Evolutionary conservation across 2,113 vertebrate species (phyloP), one percentile per base, ranked within the genome.

Genomic region (Triplophysa siluroides): DNA sequence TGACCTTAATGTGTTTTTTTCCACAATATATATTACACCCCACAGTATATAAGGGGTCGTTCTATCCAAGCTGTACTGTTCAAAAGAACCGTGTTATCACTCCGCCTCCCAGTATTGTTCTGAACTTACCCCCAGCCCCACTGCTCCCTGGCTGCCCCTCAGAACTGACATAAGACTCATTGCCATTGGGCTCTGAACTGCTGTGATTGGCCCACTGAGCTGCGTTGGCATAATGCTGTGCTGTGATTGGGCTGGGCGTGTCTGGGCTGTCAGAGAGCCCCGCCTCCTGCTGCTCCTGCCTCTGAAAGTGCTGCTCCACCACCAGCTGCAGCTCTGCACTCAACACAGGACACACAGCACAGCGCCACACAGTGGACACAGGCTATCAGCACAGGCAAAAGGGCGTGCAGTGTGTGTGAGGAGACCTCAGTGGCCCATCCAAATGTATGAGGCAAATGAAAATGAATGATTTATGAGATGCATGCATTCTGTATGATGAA

Each of bases 131-230:
- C 66, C 83, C 88, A 60, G 83, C 85, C 82, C 88, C 90, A 74
- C 78, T 88, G 87, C 85, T 90, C 81, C 85, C 70, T 84, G 84
- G 84, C 80, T 88, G 81, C 74, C 80, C 90, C 83, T 88, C 77
- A 78, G 89, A 86, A 68, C 81, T 81, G 84, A 90, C 86, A 73
- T 80, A 56, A 38, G 86, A 81, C 76, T 90, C 87, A 70, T 90
- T 91, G 81, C 84, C 85, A 41, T 89, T 90, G 86, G 84, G 89
- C 83, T 93, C 90, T 72, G 89, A 86, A 81, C 87, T 86, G 78
- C 90, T 93, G 86, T 89, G 88, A 89, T 89, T 92, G 85, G 82
- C 86, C 88, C 88, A 93, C 79, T 73, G 90, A 61, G 85, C 82
- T 21, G 83, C 82, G 65, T 50, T 24, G 81, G 83, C 79, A 85